Evolutionary conservation across 2,797 vertebrate species (phyloP), one percentile per base, ranked within the genome.

Genomic region (Carapus acus): DNA sequence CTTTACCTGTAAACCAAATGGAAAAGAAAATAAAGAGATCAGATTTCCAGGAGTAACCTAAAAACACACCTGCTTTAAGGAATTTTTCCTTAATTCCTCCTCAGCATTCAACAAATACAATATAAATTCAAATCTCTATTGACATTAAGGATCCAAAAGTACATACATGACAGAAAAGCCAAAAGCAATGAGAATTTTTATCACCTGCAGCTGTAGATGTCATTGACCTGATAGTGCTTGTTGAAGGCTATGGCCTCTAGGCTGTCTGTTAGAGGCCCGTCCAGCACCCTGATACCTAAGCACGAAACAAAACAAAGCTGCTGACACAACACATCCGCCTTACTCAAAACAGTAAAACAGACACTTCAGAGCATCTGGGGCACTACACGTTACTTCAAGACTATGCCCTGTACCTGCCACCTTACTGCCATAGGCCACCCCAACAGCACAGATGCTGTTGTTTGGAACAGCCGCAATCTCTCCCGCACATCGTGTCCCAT

Each of bases 131-230:
- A n/a, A n/a, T n/a, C n/a, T n/a, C n/a, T n/a, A n/a, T 11, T 37
- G 34, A 14, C n/a, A n/a, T n/a, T n/a, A n/a, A n/a, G n/a, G n/a
- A n/a, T n/a, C n/a, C n/a, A n/a, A n/a, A n/a, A n/a, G n/a, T n/a
- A n/a, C n/a, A n/a, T n/a, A n/a, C n/a, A n/a, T n/a, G 31, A 33
- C 3, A 33, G 24, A 27, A 9, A 27, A 9, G 9, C 24, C 24
- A 27, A 27, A 27, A 27, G 24, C 24, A 27, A 27, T 27, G 23
- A 43, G 1, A 54, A 3, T n/a, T 12, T 49, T 29, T 24, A 20
- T 47, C 64, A 99, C 96, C 96, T 98, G 92, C 96, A 99, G 86
- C 96, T 99, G 85, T 98, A 99, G 78, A 99, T 91, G 72, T 98
- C 94, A 0, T 99, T 99, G 83, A 99, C 88, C 84, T 99, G 96